A percentile compares a stretch with the other conserved stretches of the same genome.
These are phyloP conservation scores for Alcedo quadribrachys DNA, from an alignment of 2,797 vertebrate species.

Conservation along the genomic window DNA sequence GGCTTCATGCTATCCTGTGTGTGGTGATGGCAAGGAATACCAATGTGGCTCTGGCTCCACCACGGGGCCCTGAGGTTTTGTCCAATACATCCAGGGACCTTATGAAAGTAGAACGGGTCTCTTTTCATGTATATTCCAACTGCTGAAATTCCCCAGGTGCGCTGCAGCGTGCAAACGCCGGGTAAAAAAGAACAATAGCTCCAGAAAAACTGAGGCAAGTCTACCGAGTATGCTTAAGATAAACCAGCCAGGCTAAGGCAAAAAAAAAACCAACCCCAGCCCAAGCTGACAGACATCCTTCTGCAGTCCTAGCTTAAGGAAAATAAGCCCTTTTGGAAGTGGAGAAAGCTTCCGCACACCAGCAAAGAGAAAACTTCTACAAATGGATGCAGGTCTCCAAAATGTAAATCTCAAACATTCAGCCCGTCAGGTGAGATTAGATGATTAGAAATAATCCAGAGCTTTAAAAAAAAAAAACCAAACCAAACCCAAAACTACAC, in stretches of 20 bases:
- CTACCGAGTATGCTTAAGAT: slow-evolving; percentile 60
- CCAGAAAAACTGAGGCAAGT: slow-evolving; percentile 76
- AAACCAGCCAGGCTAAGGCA: slow-evolving; percentile 34
- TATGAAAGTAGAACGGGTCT: slow-evolving; percentile 83
- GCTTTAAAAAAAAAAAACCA: background rate
- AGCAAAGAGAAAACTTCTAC: slow-evolving; percentile 25
- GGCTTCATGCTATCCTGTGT: slow-evolving; percentile 79
- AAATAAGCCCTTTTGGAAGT: slow-evolving; percentile 49
- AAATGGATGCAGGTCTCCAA: background rate
- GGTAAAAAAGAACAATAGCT: slow-evolving; percentile 81
- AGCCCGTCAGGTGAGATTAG: background rate
- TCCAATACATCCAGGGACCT: slow-evolving; percentile 82
- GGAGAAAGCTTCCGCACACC: background rate
- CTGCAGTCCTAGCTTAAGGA: slow-evolving; percentile 46
- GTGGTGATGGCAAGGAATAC: slow-evolving; percentile 81
- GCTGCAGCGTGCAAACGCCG: slow-evolving; percentile 75
- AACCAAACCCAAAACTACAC: background rate
- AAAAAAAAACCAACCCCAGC: background rate
- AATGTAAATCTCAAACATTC: background rate
- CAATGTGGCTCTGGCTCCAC: slow-evolving; percentile 77
- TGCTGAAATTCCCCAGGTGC: slow-evolving; percentile 80
- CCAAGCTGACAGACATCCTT: background rate
- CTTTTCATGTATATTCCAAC: slow-evolving; percentile 85
- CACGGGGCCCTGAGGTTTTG: slow-evolving; percentile 79
- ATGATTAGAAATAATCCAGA: background rate